phyloP scores from a whole-genome alignment of 2,113 vertebrate species.

The Agapornis roseicollis region DNA sequence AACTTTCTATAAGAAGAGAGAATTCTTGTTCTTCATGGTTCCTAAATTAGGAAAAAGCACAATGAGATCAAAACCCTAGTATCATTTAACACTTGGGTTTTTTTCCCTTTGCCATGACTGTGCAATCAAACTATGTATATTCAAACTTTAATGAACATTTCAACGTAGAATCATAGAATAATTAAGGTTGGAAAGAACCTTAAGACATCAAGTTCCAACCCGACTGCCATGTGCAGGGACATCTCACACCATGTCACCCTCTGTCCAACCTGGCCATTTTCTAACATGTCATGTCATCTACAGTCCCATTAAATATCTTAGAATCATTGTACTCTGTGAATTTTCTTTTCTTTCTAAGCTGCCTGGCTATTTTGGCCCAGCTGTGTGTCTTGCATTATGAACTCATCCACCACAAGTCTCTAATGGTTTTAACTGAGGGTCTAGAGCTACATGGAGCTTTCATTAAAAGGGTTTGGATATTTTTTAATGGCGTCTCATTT shows the following conservation, averaged over 20 bases:
- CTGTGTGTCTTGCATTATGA: background rate
- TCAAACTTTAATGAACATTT: background rate
- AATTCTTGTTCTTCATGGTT: background rate
- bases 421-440: background rate
- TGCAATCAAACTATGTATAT: background rate
- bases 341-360: background rate
- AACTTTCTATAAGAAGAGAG: background rate
- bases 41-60: background rate
- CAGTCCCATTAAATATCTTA: background rate
- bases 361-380: background rate
- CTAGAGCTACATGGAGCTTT: background rate
- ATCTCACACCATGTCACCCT: background rate
- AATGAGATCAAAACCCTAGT: background rate
- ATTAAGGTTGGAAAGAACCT: background rate
- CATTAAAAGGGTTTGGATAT: slow-evolving; percentile 9
- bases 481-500: slow-evolving; percentile 43
- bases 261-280: background rate
- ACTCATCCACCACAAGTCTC: background rate
- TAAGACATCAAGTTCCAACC: background rate
- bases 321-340: background rate
- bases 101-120: background rate
- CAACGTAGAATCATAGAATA: background rate
- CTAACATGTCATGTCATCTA: background rate
- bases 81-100: background rate
- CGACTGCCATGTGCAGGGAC: background rate